phyloP scores from a whole-genome alignment of 2,797 vertebrate species.

The Parauchenoglanis punctatus region DNA sequence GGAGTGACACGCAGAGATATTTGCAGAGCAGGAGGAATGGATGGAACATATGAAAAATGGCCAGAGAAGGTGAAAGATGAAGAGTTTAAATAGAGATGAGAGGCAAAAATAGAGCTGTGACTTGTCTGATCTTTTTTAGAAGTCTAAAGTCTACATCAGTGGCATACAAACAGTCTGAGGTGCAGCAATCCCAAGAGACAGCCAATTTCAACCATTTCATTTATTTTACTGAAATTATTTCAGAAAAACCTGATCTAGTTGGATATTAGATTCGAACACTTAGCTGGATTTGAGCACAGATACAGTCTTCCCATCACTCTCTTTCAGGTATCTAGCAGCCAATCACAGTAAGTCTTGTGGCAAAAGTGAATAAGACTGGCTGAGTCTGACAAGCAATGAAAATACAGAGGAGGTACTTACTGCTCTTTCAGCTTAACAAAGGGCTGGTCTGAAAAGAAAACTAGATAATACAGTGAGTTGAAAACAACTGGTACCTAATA shows the following conservation, averaged over 20 bases:
- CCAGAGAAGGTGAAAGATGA: conserved; percentile 21
- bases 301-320: background rate
- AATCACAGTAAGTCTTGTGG: background rate
- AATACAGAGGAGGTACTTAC: background rate
- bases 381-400: background rate
- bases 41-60: conserved; percentile 33
- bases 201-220: background rate
- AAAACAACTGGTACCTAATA: background rate
- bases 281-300: background rate
- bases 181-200: background rate
- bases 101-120: conserved; percentile 9
- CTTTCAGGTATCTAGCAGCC: background rate
- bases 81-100: conserved; percentile 17
- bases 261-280: background rate
- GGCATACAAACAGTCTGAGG: background rate
- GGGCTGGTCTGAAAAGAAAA: background rate
- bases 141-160: background rate
- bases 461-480: background rate
- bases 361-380: background rate
- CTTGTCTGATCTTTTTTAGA: background rate
- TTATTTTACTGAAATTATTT: background rate
- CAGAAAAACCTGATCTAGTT: background rate
- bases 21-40: conserved; percentile 21
- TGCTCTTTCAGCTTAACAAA: background rate
- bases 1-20: conserved; percentile 27